phyloP scores from a whole-genome alignment of 2,113 vertebrate species.

The Pachyramphus minor region DNA sequence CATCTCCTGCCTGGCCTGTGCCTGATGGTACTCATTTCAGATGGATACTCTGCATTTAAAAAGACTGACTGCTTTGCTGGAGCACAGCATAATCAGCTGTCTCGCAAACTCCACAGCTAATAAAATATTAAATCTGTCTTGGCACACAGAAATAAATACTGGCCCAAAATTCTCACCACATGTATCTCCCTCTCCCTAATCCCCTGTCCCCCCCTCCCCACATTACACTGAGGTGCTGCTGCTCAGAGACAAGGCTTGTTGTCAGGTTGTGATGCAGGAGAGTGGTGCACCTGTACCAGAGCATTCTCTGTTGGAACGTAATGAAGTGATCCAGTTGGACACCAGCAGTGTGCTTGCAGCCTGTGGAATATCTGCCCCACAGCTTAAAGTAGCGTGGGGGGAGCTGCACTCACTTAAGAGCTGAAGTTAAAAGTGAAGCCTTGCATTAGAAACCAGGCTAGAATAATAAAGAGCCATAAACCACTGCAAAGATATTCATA shows the following conservation, averaged over 20 bases:
- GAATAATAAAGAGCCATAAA: not conserved
- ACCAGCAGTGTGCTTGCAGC: not conserved
- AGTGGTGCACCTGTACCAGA: not conserved
- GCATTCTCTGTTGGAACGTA: not conserved
- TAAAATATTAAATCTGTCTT: not conserved
- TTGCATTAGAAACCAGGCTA: not conserved
- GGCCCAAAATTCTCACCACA: not conserved
- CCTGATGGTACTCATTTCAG: not conserved
- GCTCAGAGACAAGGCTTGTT: not conserved
- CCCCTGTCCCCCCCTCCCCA: not conserved
- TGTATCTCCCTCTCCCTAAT: not conserved
- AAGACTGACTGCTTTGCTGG: not conserved
- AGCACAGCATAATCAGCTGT: not conserved
- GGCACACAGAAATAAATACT: not conserved
- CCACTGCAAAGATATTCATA: not conserved
- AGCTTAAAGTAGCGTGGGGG: not conserved
- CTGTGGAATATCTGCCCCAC: not conserved
- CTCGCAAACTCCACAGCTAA: not conserved
- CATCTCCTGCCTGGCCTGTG: not conserved
- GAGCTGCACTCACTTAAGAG: not conserved
- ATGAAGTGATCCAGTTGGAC: not conserved
- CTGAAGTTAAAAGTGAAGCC: not conserved
- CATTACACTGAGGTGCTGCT: not conserved
- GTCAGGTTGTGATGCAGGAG: accelerated
- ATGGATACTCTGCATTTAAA: not conserved